Percentiles rank a stretch among this genome's conserved stretches.
Evolutionary conservation across 1,140 invertebrate species (phyloP).

Genomic region (Apolygus lucorum): DNA sequence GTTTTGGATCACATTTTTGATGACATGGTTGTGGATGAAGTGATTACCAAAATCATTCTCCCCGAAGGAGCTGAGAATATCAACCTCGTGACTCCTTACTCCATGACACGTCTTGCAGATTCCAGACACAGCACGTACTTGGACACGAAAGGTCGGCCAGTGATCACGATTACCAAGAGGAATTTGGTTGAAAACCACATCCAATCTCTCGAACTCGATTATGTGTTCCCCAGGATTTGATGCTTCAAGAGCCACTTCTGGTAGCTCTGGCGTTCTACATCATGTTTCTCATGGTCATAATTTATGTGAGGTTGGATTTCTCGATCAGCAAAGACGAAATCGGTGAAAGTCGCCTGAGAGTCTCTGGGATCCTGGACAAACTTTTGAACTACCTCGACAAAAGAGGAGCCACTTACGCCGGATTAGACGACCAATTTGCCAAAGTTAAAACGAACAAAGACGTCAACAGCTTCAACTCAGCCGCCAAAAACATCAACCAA

Average conservation of each 20-base stretch:
- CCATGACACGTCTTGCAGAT: constrained; percentile 63
- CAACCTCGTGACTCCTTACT: constrained; percentile 73
- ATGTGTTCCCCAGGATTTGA: constrained; percentile 75
- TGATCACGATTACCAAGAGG: constrained; percentile 72
- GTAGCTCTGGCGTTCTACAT: constrained; percentile 81
- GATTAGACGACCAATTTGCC: constrained; percentile 53
- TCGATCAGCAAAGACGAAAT: constrained; percentile 59
- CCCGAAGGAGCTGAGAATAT: constrained; percentile 86
- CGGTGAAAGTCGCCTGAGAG: constrained; percentile 48
- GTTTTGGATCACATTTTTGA: constrained; percentile 93
- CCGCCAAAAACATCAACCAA: constrained; percentile 52
- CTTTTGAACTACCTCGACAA: constrained; percentile 53
- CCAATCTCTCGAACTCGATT: constrained; percentile 64
- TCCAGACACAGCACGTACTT: constrained; percentile 85
- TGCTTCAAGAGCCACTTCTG: constrained; percentile 88
- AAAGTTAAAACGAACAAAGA: constrained; percentile 59
- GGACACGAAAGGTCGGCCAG: constrained; percentile 85
- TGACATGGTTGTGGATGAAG: constrained; percentile 89
- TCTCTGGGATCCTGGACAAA: constrained; percentile 46
- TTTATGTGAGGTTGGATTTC: constrained; percentile 93
- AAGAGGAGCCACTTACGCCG: constrained; percentile 51
- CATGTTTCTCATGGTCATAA: constrained; percentile 83
- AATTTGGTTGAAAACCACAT: constrained; percentile 97
- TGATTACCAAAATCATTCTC: constrained; percentile 84
- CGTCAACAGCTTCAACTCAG: constrained; percentile 41